Evolutionary conservation across 2,113 vertebrate species (phyloP), one percentile per base, ranked within the genome.

Genomic region (Calyptomena viridis): DNA sequence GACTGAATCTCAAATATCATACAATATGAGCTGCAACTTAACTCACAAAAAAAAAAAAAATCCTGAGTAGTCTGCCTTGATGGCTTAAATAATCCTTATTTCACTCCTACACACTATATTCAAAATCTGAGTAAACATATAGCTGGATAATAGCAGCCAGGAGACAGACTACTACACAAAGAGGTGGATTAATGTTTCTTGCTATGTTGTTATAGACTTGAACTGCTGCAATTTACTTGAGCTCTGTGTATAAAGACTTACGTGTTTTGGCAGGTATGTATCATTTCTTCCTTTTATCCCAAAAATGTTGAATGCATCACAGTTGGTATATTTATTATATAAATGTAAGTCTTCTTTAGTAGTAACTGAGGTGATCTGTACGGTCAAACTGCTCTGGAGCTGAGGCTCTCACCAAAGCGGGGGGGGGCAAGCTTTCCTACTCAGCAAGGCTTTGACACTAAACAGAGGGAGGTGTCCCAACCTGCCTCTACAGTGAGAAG

Each of bases 221-320:
- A 50, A 62, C 50, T 35, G 42, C 8, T 71, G 40, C 25, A 66
- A 71, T 67, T 84, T 88, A 81, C 31, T 62, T 46, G 37, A 84
- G 37, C 25, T 81, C 46, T 63, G 23, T 37, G 14, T 50, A 71
- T 49, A 77, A 73, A 73, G 22, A 55, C 25, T 66, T 76, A 23
- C 1, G 63, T 8, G 28, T 81, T 87, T 94, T 78, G 84, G 60
- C 62, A 67, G 55, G 21, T n/a, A 21, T 13, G 33, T 53, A 28
- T 12, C 7, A 89, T 37, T 84, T 72, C 28, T 63, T 42, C 69
- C 35, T 53, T 58, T 60, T 44, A 39, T 22, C 31, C 14, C 22
- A 6, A 49, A 44, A 55, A 40, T 0, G 0, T 2, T 25, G 33
- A 42, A 56, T 1, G 1, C 27, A 64, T 40, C 17, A 40, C 4